Percentiles rank a stretch among this genome's conserved stretches.
phyloP scores from a whole-genome alignment of 2,113 vertebrate species.

The Phodopus roborovskii region DNA sequence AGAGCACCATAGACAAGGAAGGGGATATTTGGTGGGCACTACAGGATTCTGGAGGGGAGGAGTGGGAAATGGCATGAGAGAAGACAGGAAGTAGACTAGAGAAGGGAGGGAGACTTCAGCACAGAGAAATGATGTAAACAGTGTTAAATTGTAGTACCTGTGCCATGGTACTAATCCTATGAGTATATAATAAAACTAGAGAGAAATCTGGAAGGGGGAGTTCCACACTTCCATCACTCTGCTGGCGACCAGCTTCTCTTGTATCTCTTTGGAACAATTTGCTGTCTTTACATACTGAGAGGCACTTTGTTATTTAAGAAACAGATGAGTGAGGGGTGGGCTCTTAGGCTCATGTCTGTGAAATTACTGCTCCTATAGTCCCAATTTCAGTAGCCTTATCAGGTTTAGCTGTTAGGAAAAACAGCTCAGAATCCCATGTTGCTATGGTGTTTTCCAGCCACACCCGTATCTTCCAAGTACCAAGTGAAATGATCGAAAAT shows the following conservation, averaged over 20 bases:
- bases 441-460: slow-evolving; percentile 73
- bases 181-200: neutral
- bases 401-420: neutral
- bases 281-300: neutral
- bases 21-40: neutral
- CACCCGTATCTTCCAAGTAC: slow-evolving; percentile 68
- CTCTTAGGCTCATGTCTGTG: rapidly evolving
- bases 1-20: neutral
- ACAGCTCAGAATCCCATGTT: neutral
- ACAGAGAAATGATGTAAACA: neutral
- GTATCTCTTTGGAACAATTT: neutral
- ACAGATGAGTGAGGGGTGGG: neutral
- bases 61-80: neutral
- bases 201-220: neutral
- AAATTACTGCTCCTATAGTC: neutral
- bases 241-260: rapidly evolving
- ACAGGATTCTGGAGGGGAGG: neutral
- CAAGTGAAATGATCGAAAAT: neutral
- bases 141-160: neutral
- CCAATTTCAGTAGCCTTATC: neutral
- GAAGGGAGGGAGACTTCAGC: neutral
- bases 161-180: neutral
- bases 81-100: neutral
- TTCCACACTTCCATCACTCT: neutral
- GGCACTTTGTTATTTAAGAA: neutral